These are phyloP conservation scores for Aphis gossypii DNA, from an alignment of 1,140 invertebrate species.

Conservation along the genomic window DNA sequence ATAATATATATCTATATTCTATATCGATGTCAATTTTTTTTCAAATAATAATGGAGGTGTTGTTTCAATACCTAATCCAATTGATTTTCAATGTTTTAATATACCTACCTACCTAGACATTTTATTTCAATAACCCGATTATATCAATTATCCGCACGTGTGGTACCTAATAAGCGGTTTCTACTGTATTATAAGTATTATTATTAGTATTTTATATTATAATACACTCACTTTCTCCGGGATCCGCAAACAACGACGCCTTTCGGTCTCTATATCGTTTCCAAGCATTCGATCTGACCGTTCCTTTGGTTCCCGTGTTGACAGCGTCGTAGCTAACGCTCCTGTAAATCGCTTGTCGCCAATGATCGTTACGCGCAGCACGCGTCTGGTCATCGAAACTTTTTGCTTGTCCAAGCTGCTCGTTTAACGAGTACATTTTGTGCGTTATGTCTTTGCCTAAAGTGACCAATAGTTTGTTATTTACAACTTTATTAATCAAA, in stretches of 20 bases:
- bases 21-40: too few relatives aligned
- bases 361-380: slow-evolving; percentile 64
- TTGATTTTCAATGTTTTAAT: too few relatives aligned
- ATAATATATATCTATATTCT: too few relatives aligned
- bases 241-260: slow-evolving; percentile 65
- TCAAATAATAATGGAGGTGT: too few relatives aligned
- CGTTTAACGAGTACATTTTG: slow-evolving; percentile 83
- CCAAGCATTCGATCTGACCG: slow-evolving; percentile 75
- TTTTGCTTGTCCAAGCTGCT: slow-evolving; percentile 69
- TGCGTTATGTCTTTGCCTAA: slow-evolving; percentile 83
- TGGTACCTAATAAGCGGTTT: too few relatives aligned
- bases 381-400: slow-evolving; percentile 66
- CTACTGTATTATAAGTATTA: too few relatives aligned
- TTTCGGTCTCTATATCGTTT: slow-evolving; percentile 64
- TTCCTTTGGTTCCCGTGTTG: slow-evolving; percentile 76
- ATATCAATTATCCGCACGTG: too few relatives aligned
- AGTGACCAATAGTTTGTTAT: background rate
- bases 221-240: slow-evolving; percentile 61
- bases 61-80: too few relatives aligned
- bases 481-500: background rate
- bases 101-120: too few relatives aligned
- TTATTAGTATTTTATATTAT: background rate
- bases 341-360: slow-evolving; percentile 68
- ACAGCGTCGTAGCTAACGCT: slow-evolving; percentile 81
- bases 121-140: too few relatives aligned